These are phyloP conservation scores for Tuberolachnus salignus DNA, from an alignment of 2,888 invertebrate species.

Conservation along the genomic window DNA sequence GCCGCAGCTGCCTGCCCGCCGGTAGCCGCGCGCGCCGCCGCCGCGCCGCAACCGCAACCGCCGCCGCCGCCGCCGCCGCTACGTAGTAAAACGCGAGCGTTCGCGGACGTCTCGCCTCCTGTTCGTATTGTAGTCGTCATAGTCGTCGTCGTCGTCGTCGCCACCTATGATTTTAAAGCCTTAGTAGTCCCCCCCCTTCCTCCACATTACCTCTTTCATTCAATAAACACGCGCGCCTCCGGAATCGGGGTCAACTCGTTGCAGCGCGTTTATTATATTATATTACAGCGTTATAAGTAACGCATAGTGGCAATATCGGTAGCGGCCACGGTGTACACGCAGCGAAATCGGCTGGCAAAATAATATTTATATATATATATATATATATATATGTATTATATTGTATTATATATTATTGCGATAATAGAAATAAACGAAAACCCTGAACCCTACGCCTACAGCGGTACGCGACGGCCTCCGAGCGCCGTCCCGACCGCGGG, in stretches of 20 bases:
- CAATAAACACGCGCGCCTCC: constrained; percentile 42
- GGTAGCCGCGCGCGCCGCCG: neutral
- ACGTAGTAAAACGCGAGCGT: constrained; percentile 29
- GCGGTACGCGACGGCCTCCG: too few relatives aligned
- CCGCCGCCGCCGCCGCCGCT: neutral
- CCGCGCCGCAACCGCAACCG: constrained; percentile 8
- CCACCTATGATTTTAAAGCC: neutral
- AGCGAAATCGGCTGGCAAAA: too few relatives aligned
- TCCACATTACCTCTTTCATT: neutral
- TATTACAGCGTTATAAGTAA: neutral
- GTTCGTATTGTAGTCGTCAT: neutral
- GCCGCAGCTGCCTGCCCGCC: constrained; percentile 42
- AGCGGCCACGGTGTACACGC: too few relatives aligned
- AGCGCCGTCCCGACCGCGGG: neutral
- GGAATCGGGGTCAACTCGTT: constrained; percentile 49
- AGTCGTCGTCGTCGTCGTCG: constrained; percentile 11
- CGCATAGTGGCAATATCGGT: neutral
- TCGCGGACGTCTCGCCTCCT: constrained; percentile 42
- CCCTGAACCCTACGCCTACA: neutral
- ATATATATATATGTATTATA: too few relatives aligned
- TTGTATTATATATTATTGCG: too few relatives aligned
- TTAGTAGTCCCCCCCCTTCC: neutral
- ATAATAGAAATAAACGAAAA: too few relatives aligned
- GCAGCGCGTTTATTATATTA: constrained; percentile 4
- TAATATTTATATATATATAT: too few relatives aligned